Percentiles rank a stretch among this genome's conserved stretches.
These are phyloP conservation scores for Nestor notabilis DNA, from an alignment of 2,113 vertebrate genomes.

Conservation along the genomic window DNA sequence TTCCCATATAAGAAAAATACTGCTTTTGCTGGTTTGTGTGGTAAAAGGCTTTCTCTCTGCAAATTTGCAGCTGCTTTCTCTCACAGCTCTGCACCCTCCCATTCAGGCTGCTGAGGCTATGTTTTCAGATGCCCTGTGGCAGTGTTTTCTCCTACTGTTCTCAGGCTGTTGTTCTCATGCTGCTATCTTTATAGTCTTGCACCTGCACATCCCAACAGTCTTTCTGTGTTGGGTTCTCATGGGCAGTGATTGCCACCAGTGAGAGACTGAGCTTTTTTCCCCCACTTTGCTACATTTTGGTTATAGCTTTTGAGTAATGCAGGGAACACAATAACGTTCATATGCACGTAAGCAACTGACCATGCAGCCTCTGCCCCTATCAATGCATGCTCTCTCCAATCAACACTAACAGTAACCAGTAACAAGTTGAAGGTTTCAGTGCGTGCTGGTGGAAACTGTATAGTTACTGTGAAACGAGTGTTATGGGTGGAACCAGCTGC, in stretches of 20 bases:
- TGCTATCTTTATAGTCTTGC: background rate
- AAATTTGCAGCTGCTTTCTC: background rate
- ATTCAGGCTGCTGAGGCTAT: background rate
- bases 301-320: background rate
- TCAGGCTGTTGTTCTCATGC: background rate
- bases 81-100: background rate
- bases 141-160: background rate
- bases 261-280: background rate
- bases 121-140: background rate
- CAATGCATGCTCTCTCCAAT: background rate
- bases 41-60: background rate
- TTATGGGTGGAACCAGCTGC: background rate
- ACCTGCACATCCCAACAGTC: background rate
- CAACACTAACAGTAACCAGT: background rate
- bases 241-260: background rate
- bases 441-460: background rate
- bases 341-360: background rate
- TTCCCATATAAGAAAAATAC: background rate
- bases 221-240: background rate
- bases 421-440: background rate
- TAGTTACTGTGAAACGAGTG: background rate
- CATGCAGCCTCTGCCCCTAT: background rate
- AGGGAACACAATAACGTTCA: background rate
- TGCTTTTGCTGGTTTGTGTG: background rate
- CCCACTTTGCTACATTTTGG: background rate